These are phyloP conservation scores for Drosophila tristis DNA, from an alignment of 1,140 invertebrate species.

Conservation along the genomic window DNA sequence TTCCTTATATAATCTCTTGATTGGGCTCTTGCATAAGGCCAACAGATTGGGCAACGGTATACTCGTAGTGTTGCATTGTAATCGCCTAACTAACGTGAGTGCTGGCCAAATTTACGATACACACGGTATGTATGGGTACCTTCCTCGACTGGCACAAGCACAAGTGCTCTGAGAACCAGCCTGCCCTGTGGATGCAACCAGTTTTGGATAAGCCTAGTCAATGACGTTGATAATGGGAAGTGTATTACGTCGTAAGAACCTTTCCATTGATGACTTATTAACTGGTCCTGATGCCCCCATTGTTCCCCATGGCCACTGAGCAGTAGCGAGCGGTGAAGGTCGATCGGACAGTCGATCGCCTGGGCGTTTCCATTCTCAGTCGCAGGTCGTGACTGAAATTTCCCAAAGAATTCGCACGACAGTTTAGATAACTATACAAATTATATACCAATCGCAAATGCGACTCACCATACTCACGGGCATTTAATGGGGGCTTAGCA, in stretches of 20 bases:
- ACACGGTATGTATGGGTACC: too few species aligned
- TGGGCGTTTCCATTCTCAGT: constrained; percentile 29
- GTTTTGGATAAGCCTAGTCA: constrained; percentile 1
- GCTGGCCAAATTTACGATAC: neutral
- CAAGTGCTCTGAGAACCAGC: neutral
- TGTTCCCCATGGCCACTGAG: constrained; percentile 14
- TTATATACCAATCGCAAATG: neutral
- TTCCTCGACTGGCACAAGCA: neutral
- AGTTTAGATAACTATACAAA: constrained; percentile 7
- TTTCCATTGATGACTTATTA: constrained; percentile 24
- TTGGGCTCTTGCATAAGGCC: neutral
- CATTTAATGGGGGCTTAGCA: neutral
- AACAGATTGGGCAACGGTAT: neutral
- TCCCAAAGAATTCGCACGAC: constrained; percentile 12
- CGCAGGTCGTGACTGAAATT: constrained; percentile 23
- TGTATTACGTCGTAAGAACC: constrained; percentile 20
- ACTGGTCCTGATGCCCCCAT: constrained; percentile 28
- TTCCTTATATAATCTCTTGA: too few species aligned
- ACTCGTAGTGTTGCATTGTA: neutral
- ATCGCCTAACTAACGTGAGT: neutral
- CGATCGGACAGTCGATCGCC: neutral
- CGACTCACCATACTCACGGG: constrained; percentile 5
- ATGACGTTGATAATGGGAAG: too few species aligned
- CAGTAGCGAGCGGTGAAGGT: constrained; percentile 25
- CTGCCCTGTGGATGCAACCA: neutral